phyloP scores from a whole-genome alignment of 1,140 invertebrate species.

The Euwallacea similis region DNA sequence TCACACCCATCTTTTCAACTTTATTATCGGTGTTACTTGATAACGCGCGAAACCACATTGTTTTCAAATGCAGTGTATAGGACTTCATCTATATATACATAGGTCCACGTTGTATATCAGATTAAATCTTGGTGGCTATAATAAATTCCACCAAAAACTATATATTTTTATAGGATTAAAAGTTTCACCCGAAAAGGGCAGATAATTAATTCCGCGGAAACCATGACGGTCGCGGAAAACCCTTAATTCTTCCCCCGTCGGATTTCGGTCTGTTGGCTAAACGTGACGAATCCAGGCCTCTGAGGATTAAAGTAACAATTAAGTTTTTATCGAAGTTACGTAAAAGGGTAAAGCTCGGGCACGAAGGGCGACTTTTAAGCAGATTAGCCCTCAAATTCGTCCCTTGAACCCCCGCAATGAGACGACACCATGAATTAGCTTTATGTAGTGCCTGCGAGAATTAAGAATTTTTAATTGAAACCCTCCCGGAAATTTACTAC shows the following conservation, averaged over 20 bases:
- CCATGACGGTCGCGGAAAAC: constrained; percentile 14
- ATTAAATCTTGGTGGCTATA: background rate
- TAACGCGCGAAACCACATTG: background rate
- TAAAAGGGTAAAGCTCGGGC: constrained; percentile 35
- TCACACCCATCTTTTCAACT: background rate
- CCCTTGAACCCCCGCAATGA: background rate
- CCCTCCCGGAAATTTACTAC: constrained; percentile 7
- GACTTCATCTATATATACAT: too few species aligned
- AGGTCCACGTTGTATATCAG: background rate
- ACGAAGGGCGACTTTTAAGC: constrained; percentile 33
- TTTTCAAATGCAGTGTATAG: background rate
- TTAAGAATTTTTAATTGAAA: background rate
- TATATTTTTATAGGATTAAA: background rate
- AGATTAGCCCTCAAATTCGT: constrained; percentile 31
- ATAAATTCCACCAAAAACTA: background rate
- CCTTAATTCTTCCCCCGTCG: constrained; percentile 19
- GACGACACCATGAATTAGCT: constrained; percentile 14
- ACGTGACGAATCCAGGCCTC: constrained; percentile 32
- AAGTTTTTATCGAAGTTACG: constrained; percentile 37
- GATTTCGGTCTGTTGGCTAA: constrained; percentile 35
- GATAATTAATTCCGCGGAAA: constrained; percentile 14
- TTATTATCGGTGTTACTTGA: background rate
- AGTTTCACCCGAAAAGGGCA: background rate
- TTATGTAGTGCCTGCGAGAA: constrained; percentile 21
- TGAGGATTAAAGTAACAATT: constrained; percentile 33